Base-by-base conservation (phyloP, 2,113 vertebrate genomes). In the Alces alces region DNA sequence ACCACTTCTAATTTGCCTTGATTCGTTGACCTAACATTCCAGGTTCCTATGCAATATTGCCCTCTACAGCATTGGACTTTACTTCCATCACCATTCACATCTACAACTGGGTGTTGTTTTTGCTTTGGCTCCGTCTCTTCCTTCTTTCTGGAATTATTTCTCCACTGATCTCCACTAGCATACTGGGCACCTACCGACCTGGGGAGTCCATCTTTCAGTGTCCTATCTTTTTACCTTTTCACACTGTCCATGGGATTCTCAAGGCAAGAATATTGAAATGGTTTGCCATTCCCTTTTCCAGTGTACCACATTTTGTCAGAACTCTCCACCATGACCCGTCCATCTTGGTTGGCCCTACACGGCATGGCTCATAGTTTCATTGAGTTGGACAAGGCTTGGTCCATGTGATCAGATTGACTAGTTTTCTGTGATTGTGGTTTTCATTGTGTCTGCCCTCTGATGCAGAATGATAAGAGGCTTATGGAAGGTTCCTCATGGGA, bases 341-440 rank as follows among this genome's bases (percentile, higher is more conserved):
- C 0, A 0, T 17, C 33, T n/a, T 33, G 3, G 0, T 19, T 66
- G 64, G 64, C 33, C 33, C 33, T 66, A 66, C 64, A 36, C 10
- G 33, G 16, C 64, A 66, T 66, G 16, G 33, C 64, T 66, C 64
- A 36, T 66, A 19, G 33, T 66, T 66, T 36, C 64, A 36, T 10
- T 66, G 33, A 66, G 64, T 19, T 66, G n/a, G 33, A 66, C 8
- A 66, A 66, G 4, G 64, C 16, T 36, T 66, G 64, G 64, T 66
- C 33, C 33, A 66, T 36, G 33, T 36, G 64, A 66, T n/a, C 33
- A 66, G 33, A 66, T 16, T 61, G 60, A 33, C 28, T 61, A 61
- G 60, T 61, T 61, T 61, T 33, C 60, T 61, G 28, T 61, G 28
- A 61, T 7, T 61, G 60, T 61, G 28, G 28, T 61, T 61, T 61